Conservation (phyloP, 2,797 vertebrate species). For the Rhincodon typus region DNA sequence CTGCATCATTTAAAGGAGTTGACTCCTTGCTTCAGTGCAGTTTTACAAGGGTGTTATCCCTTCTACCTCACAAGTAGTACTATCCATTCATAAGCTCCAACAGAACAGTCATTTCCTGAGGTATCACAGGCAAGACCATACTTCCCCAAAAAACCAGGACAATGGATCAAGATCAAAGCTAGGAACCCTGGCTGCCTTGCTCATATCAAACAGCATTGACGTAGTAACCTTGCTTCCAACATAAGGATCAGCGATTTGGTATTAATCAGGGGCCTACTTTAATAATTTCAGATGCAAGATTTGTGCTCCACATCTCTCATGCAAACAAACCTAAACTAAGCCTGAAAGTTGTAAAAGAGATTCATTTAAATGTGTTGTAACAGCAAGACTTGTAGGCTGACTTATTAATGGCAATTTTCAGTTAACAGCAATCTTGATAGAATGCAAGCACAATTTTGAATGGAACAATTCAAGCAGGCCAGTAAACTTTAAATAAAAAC, state of each 20-base stretch:
- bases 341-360: not conserved
- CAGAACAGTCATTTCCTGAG: not conserved
- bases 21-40: not conserved
- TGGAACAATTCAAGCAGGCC: not conserved
- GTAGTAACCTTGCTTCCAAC: not conserved
- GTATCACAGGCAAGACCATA: not conserved
- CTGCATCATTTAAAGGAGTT: not conserved
- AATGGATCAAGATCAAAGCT: not conserved
- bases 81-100: not conserved
- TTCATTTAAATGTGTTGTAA: not conserved
- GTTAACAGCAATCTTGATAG: not conserved
- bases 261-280: not conserved
- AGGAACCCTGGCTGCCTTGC: not conserved
- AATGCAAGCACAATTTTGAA: not conserved
- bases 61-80: not conserved
- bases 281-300: not conserved
- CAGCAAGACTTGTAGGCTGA: not conserved
- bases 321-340: not conserved
- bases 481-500: not conserved
- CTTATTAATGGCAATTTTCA: not conserved
- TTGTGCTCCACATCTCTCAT: not conserved
- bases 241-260: not conserved
- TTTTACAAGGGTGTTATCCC: not conserved
- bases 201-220: not conserved
- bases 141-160: not conserved